These are phyloP conservation scores for Proctacanthus coquilletti DNA, from an alignment of 1,140 invertebrate species.

Conservation along the genomic window DNA sequence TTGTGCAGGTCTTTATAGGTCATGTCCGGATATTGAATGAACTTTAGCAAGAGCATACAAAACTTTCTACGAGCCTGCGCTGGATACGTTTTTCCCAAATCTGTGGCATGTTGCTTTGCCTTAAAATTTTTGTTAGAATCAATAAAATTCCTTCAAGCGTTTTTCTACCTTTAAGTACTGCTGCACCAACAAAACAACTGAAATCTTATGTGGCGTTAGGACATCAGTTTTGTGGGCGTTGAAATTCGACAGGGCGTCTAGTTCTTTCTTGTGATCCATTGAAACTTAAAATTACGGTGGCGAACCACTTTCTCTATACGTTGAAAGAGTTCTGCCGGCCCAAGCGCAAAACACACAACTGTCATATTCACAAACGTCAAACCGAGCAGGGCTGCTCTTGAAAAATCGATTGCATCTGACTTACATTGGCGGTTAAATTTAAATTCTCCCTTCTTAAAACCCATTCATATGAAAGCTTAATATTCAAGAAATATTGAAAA, in stretches of 20 bases:
- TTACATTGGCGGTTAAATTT: too few relatives aligned
- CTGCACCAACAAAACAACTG: constrained; percentile 22
- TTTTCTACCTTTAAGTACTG: constrained; percentile 22
- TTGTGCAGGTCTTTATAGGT: constrained; percentile 37
- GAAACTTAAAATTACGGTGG: too few relatives aligned
- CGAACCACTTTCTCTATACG: too few relatives aligned
- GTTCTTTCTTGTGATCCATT: constrained; percentile 8
- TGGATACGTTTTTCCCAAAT: constrained; percentile 16
- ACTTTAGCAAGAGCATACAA: constrained; percentile 42
- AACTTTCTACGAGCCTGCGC: constrained; percentile 34
- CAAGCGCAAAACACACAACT: too few relatives aligned
- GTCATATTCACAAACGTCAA: too few relatives aligned
- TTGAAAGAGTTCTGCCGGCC: too few relatives aligned
- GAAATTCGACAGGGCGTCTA: constrained; percentile 19
- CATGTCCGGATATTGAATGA: constrained; percentile 53
- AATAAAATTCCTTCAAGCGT: background rate
- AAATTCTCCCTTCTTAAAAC: too few relatives aligned
- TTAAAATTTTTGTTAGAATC: constrained; percentile 1
- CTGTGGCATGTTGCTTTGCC: constrained; percentile 18
- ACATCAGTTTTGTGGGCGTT: constrained; percentile 14
- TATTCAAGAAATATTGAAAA: too few relatives aligned
- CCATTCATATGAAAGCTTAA: too few relatives aligned
- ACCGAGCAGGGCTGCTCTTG: too few relatives aligned
- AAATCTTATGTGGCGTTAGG: constrained; percentile 24
- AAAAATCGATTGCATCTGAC: too few relatives aligned